Evolutionary conservation across 1,140 invertebrate genomes (phyloP), one percentile per base, ranked within the genome.

Genomic region (Schlechtendalia chinensis): DNA sequence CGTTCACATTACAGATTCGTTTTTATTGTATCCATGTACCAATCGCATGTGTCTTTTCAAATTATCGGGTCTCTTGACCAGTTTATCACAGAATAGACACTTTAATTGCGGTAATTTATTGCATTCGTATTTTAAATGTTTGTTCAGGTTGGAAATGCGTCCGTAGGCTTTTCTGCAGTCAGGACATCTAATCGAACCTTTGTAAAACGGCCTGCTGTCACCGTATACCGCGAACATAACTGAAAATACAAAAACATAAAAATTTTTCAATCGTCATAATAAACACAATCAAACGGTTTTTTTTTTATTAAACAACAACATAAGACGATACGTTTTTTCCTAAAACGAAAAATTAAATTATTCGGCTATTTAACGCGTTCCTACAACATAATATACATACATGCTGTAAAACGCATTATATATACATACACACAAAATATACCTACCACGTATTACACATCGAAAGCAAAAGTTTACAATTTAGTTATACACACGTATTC

Each of bases 71-170:
- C 84, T 83, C 45, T 85, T 85, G 56, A 83, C 84, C 59, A 83
- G 88, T 83, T 88, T 87, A 83, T 87, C 83, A 86, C 90, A 91
- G 84, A 89, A 87, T 16, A 88, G 89, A 83, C 91, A 92, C 83
- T 89, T 87, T 85, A 91, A 91, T 84, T 90, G 88, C 19, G 90
- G 90, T 82, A 89, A 88, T 85, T 83, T 82, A 12, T 82, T 81
- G 58, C 83, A 83, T 71, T 83, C 83, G 39, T 79, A 81, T 58
- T 82, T 83, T 32, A 63, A n/a, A 79, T 84, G 83, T 82, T 79
- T 82, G 56, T 82, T 82, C 19, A 84, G 59, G 59, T 79, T 83
- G 11, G 67, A 47, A 27, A 50, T 16, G 22, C 27, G 45, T 65
- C 82, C 83, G 56, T 84, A 84, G 11, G 53, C 82, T 79, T 83